Evolutionary conservation across 2,797 vertebrate species (phyloP), one percentile per base, ranked within the genome.

Genomic region (Diceros bicornis): DNA sequence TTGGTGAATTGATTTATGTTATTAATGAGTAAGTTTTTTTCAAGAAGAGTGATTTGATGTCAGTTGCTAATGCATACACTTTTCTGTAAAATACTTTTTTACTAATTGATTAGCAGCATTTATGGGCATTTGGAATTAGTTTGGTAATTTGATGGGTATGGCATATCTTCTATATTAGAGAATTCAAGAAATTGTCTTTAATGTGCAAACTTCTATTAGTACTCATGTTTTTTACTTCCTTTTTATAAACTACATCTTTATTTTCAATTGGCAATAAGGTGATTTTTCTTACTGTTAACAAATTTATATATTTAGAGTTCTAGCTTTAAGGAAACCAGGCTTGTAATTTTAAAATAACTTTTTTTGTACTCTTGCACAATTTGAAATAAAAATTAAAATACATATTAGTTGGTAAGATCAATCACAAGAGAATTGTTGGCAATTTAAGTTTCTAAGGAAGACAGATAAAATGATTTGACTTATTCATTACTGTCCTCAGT

Each of bases 291-390:
- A 89, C 75, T 14, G 7, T 72, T 90, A 85, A 96, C 64, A 97
- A 74, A 62, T 92, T 64, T 91, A 68, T 69, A 16, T 66, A 59
- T 68, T 96, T 93, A 77, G 23, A 62, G 20, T 81, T 95, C n/a
- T 84, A 41, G 37, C 34, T 96, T 94, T 29, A 34, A 94, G n/a
- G 44, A 96, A 98, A 77, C 32, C 50, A 87, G 83, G 23, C 32
- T 95, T 89, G 6, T 85, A 29, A 87, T 95, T 96, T 84, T 9
- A 87, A 97, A 97, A 72, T 84, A 32, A 37, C 75, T 23, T 47
- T 96, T 79, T 87, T 84, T 44, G 34, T 91, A 72, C 2, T 79
- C 12, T 71, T 89, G 3, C 27, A 69, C 29, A 37, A 72, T 29
- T 74, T 81, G 84, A 72, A 94, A 83, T 91, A 92, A 79, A 91